Percentiles rank a stretch among this genome's conserved stretches.
Evolutionary conservation across 2,888 invertebrate genomes (phyloP).

Genomic region (Cantharis lateralis): DNA sequence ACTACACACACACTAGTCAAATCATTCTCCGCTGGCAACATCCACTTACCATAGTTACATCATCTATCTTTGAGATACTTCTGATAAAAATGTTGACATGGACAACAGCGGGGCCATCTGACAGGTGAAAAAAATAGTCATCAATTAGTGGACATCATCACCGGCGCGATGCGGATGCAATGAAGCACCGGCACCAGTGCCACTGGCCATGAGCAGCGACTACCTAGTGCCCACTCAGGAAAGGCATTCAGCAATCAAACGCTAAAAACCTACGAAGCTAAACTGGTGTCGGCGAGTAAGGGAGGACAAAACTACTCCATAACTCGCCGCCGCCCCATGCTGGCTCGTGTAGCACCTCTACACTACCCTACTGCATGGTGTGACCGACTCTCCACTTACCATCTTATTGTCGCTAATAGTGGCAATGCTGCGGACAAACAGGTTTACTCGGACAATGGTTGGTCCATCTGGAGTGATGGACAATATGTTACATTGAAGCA

Average conservation of each 20-base stretch:
- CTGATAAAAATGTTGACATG: conserved; percentile 98
- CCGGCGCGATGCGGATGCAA: conserved; percentile 42
- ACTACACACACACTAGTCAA: conserved; percentile 48
- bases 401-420: conserved; percentile 99
- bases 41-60: conserved; percentile 97
- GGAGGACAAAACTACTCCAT: conserved; percentile 23
- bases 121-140: conserved; percentile 54
- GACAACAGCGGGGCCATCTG: conserved; percentile 94
- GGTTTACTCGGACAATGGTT: conserved; percentile 95
- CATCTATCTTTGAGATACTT: conserved; percentile 99
- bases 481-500: conserved; percentile 51
- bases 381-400: conserved; percentile 74
- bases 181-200: conserved; percentile 51
- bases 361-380: conserved; percentile 51
- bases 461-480: conserved; percentile 81
- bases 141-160: conserved; percentile 47
- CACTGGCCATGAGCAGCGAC: conserved; percentile 37
- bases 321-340: conserved; percentile 49
- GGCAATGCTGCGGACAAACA: conserved; percentile 96
- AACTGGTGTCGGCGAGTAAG: conserved; percentile 43
- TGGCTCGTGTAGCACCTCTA: conserved; percentile 52
- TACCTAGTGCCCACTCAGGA: conserved; percentile 41
- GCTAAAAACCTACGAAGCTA: conserved; percentile 51
- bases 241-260: conserved; percentile 53
- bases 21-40: conserved; percentile 43